Evolutionary conservation across 2,888 invertebrate species (phyloP).

Genomic region (Argyra leucocephala): DNA sequence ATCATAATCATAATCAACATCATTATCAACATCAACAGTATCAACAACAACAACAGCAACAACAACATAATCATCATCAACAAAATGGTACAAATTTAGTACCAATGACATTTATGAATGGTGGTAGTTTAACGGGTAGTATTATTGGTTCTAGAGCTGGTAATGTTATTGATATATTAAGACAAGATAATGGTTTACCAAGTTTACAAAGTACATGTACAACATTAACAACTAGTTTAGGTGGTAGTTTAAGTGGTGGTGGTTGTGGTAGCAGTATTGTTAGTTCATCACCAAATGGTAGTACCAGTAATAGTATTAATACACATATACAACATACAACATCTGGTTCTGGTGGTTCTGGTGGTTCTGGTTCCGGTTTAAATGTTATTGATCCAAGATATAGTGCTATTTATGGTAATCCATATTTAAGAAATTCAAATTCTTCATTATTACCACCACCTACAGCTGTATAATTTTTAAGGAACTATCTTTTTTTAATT

Average conservation of each 20-base stretch:
- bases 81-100: conserved; percentile 29
- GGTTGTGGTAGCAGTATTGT: conserved; percentile 32
- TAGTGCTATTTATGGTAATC: conserved; percentile 83
- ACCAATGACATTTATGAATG: conserved; percentile 40
- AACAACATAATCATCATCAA: conserved; percentile 23
- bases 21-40: conserved; percentile 32
- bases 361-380: conserved; percentile 40
- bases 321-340: conserved; percentile 33
- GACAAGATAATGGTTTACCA: conserved; percentile 43
- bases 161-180: conserved; percentile 25
- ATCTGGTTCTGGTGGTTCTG: conserved; percentile 34
- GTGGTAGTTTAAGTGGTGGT: conserved; percentile 10
- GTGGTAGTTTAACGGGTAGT: conserved; percentile 40
- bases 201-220: conserved; percentile 35
- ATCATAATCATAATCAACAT: not conserved
- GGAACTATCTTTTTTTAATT: not conserved
- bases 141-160: conserved; percentile 38
- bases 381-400: conserved; percentile 61
- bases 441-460: conserved; percentile 46
- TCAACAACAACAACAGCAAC: conserved; percentile 29
- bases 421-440: conserved; percentile 65
- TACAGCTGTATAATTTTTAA: conserved; percentile 31
- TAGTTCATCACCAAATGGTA: conserved; percentile 43
- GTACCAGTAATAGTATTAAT: conserved; percentile 40
- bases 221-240: not conserved